These are phyloP conservation scores for Sinodicranocentrus sp. DNA, from an alignment of 2,888 invertebrate species.

Conservation along the genomic window DNA sequence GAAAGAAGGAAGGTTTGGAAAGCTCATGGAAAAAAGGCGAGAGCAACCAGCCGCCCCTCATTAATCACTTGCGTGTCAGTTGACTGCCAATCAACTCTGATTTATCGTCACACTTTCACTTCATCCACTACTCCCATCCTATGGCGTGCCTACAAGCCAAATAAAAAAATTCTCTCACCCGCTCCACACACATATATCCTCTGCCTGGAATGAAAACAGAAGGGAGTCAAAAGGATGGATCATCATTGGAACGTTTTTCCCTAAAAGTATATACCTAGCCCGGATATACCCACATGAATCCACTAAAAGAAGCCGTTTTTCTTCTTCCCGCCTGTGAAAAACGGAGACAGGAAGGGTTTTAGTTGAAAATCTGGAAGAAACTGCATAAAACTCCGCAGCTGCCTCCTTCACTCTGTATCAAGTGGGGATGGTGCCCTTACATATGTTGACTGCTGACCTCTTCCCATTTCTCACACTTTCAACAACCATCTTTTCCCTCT, in stretches of 20 bases:
- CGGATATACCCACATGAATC: no score
- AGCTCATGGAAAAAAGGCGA: background rate
- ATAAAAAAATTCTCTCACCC: background rate
- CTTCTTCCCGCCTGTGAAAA: no score
- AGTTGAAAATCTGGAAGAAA: background rate
- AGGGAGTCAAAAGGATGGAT: slow-evolving; percentile 37
- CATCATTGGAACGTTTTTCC: no score
- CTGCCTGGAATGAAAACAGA: no score
- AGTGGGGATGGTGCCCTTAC: slow-evolving; percentile 60
- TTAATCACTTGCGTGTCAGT: slow-evolving; percentile 75
- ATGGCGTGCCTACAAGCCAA: background rate
- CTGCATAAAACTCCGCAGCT: background rate
- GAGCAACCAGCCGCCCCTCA: slow-evolving; percentile 72
- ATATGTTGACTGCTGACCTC: slow-evolving; percentile 69
- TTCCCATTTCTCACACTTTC: slow-evolving; percentile 69
- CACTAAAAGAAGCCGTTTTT: no score
- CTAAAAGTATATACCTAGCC: background rate
- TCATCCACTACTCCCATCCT: background rate
- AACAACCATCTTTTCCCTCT: slow-evolving; percentile 59
- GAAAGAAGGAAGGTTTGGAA: background rate
- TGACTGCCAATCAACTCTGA: slow-evolving; percentile 75
- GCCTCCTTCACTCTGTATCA: background rate
- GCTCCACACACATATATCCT: no score
- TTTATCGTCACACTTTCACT: slow-evolving; percentile 73
- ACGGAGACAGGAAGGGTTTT: slow-evolving; percentile 31